Evolutionary conservation across 2,888 invertebrate species (phyloP).

Genomic region (Tenthredo notha): DNA sequence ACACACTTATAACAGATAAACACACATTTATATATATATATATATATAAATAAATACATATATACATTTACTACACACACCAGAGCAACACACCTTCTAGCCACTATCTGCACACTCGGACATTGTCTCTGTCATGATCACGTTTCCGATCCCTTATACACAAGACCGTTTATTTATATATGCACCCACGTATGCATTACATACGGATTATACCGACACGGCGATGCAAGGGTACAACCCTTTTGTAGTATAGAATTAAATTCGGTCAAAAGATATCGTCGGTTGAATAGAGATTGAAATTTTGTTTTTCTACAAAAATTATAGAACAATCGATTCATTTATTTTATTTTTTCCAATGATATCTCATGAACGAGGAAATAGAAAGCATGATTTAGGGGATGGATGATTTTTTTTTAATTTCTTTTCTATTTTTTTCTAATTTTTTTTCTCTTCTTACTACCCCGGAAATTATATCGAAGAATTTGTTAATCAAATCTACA

Average conservation of each 20-base stretch:
- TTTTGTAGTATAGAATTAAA: background rate
- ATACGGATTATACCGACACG: background rate
- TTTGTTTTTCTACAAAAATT: no score
- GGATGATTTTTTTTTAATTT: no score
- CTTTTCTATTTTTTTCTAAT: no score
- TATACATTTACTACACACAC: background rate
- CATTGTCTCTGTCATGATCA: constrained; percentile 28
- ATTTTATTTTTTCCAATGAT: no score
- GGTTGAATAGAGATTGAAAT: background rate
- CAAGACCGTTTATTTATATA: constrained; percentile 4
- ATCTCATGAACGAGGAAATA: no score
- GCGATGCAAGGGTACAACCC: background rate
- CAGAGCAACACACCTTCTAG: background rate
- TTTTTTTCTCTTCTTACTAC: no score
- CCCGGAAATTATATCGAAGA: no score
- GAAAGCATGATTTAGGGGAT: no score
- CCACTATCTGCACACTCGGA: background rate
- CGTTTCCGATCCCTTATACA: constrained; percentile 7
- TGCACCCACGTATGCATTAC: background rate
- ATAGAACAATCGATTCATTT: no score
- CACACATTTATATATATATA: background rate
- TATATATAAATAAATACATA: background rate
- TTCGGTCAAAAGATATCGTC: background rate
- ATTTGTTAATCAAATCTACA: no score
- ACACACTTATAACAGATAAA: background rate